Conservation (phyloP, 2,113 vertebrate species). For the Apaloderma vittatum region DNA sequence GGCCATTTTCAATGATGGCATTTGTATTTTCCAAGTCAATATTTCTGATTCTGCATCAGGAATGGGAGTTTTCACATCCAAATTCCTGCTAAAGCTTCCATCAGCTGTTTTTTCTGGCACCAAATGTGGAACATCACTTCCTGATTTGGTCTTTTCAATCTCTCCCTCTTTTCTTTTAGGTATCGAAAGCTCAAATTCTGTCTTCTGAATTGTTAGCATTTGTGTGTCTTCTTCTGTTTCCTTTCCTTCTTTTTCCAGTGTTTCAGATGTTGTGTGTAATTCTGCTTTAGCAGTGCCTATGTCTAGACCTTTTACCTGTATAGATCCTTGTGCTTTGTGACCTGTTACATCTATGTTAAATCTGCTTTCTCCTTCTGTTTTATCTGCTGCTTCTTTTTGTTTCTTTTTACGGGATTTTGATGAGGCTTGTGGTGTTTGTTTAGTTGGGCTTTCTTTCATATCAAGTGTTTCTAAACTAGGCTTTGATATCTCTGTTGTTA, state of each 20-base stretch:
- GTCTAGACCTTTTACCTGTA: slow-evolving; percentile 34
- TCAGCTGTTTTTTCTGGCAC: background rate
- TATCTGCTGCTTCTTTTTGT: slow-evolving; percentile 32
- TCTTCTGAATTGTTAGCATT: background rate
- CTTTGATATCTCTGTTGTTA: background rate
- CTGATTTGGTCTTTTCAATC: rapidly evolving
- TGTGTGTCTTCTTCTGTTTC: background rate
- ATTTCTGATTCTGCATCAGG: background rate
- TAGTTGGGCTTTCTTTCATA: background rate
- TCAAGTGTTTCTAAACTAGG: background rate
- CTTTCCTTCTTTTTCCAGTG: background rate
- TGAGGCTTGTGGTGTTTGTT: background rate
- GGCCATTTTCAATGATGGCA: background rate
- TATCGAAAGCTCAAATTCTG: background rate
- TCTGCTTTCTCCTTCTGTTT: background rate
- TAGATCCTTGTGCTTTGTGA: background rate
- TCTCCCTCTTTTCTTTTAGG: background rate
- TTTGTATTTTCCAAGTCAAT: slow-evolving; percentile 4
- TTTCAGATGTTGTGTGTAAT: background rate
- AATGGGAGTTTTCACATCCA: background rate
- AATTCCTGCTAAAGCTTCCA: rapidly evolving
- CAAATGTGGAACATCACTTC: background rate
- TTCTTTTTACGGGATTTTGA: slow-evolving; percentile 60
- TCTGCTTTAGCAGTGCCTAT: background rate
- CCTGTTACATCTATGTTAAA: background rate